phyloP scores from a whole-genome alignment of 2,888 invertebrate species.

The Rhingia campestris region DNA sequence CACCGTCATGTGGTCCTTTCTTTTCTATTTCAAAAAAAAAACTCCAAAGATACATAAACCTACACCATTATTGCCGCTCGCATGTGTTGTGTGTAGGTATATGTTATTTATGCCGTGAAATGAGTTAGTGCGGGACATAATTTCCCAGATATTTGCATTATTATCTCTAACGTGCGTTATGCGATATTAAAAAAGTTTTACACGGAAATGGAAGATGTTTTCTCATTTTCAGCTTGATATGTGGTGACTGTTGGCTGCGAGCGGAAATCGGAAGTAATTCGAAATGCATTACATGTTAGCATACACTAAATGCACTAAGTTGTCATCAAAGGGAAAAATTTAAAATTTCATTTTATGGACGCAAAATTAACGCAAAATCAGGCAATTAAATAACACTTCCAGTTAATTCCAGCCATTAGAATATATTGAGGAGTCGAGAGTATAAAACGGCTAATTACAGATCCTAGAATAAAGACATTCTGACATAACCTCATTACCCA shows the following conservation, averaged over 20 bases:
- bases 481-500: no score
- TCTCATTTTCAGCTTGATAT: not conserved
- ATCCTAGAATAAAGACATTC: no score
- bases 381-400: no score
- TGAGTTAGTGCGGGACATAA: slow-evolving; percentile 72
- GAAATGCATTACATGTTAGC: slow-evolving; percentile 7
- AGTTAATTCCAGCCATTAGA: no score
- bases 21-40: slow-evolving; percentile 15
- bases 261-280: slow-evolving; percentile 1
- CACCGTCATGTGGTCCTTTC: slow-evolving; percentile 72
- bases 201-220: slow-evolving; percentile 34
- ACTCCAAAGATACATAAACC: slow-evolving; percentile 22
- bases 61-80: slow-evolving; percentile 45
- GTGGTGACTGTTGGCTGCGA: not conserved
- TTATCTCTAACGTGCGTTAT: slow-evolving; percentile 55
- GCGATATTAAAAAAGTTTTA: slow-evolving; percentile 70
- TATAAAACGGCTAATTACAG: no score
- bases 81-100: slow-evolving; percentile 39
- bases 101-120: slow-evolving; percentile 62
- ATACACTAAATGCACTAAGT: not conserved
- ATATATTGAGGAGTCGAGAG: no score
- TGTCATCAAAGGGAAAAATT: not conserved
- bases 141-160: slow-evolving; percentile 73
- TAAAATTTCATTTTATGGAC: not conserved
- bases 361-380: no score